Conservation (phyloP, 2,888 invertebrate genomes). For the Tenthredo mesomela region DNA sequence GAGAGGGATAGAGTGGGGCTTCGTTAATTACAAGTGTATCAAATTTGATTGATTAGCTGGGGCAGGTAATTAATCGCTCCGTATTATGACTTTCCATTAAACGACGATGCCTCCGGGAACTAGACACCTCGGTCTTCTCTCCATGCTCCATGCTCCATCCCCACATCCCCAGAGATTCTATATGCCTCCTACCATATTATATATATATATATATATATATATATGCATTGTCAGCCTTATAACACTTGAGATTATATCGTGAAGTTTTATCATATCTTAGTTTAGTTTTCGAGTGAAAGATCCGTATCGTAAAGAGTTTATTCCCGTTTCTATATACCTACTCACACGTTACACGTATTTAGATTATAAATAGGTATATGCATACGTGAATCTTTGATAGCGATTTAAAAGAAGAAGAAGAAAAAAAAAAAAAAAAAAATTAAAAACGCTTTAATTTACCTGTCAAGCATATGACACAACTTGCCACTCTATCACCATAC, state of each 20-base stretch:
- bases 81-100: constrained; percentile 54
- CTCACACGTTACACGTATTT: no score
- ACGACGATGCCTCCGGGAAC: constrained; percentile 33
- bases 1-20: neutral
- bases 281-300: neutral
- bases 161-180: neutral
- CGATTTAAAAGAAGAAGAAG: no score
- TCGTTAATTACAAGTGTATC: constrained; percentile 52
- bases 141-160: neutral
- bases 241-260: constrained; percentile 12
- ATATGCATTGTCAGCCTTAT: constrained; percentile 18
- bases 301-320: neutral
- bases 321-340: no score
- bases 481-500: neutral
- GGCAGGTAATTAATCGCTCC: constrained; percentile 51
- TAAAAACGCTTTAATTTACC: constrained; percentile 26
- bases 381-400: no score
- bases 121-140: constrained; percentile 38
- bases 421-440: no score
- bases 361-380: no score
- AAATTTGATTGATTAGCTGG: constrained; percentile 50
- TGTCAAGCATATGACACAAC: constrained; percentile 23
- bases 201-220: no score
- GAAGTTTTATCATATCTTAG: neutral
- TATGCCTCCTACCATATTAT: neutral